phyloP scores from a whole-genome alignment of 2,888 invertebrate genomes.

The Aromia moschata region DNA sequence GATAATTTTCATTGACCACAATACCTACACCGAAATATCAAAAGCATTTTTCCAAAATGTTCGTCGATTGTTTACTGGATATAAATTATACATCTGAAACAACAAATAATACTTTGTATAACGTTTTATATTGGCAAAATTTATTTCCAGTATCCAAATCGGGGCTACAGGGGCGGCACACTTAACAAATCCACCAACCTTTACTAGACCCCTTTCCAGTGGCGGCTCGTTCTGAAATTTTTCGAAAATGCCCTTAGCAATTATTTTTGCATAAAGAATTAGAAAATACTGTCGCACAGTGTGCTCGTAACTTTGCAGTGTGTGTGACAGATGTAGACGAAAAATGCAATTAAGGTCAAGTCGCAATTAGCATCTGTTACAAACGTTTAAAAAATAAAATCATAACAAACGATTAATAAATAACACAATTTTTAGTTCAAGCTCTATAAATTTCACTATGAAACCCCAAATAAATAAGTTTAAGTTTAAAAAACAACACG shows the following conservation, averaged over 20 bases:
- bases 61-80: constrained; percentile 1
- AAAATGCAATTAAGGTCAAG: too few species aligned
- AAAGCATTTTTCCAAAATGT: background rate
- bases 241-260: constrained; percentile 5
- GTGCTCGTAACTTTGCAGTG: background rate
- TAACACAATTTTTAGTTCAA: too few species aligned
- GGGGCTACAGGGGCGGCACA: constrained; percentile 5
- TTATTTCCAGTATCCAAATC: constrained; percentile 3
- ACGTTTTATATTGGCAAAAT: too few species aligned
- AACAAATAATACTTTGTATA: too few species aligned
- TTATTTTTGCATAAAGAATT: constrained; percentile 5
- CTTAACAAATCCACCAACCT: constrained; percentile 13
- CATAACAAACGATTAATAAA: too few species aligned
- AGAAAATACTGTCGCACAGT: constrained; percentile 6
- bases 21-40: constrained; percentile 10
- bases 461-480: too few species aligned
- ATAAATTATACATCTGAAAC: too few species aligned
- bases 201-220: constrained; percentile 5
- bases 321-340: background rate
- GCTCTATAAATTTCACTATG: too few species aligned
- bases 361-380: too few species aligned
- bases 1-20: constrained; percentile 1
- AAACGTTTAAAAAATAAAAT: too few species aligned
- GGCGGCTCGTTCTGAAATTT: constrained; percentile 13
- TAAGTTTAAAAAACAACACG: too few species aligned